Base-by-base conservation (phyloP, 2,888 invertebrate genomes). In the Habroteleia sp. region DNA sequence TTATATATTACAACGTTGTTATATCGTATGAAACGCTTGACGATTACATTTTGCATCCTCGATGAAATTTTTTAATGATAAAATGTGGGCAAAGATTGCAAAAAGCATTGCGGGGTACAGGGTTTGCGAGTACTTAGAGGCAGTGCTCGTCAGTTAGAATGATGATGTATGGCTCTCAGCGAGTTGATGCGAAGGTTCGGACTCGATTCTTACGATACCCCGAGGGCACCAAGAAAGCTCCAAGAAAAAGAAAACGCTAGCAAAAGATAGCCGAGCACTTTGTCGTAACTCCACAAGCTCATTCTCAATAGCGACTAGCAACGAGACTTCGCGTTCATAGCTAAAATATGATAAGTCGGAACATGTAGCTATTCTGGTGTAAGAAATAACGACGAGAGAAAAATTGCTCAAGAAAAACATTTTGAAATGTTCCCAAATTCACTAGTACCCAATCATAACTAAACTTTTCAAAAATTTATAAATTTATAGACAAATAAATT, bases 91-190 rank as follows among this genome's bases (percentile, higher is more conserved):
- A 8, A 6, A 17, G 35, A 7, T 3, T 27, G 7, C 23, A 37
- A 75, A 80, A 77, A 80, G 76, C 77, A 63, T 74, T 41, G 77
- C 29, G 76, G 39, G 58, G 50, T 39, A 39, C 41, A 78, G 80
- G 84, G 81, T 83, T 83, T 79, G n/a, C 77, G 75, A 78, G 82
- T 82, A 84, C 84, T 84, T 82, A 81, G 81, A 81, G 77, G 80
- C 69, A 74, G 58, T 77, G 77, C 80, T 80, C 81, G 81, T 81
- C 76, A 77, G 80, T 79, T 77, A 80, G 80, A 81, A 84, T 81
- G 83, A 84, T 84, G 84, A 84, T 83, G 82, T 83, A 84, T 82
- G 81, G 82, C 80, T 80, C 82, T 82, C 76, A 63, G 68, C 79
- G 81, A 80, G 77, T 74, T 63, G 78, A 72, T 78, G 48, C 62